Conservation (phyloP, 2,797 vertebrate genomes). For the Acrossocheilus fasciatus region DNA sequence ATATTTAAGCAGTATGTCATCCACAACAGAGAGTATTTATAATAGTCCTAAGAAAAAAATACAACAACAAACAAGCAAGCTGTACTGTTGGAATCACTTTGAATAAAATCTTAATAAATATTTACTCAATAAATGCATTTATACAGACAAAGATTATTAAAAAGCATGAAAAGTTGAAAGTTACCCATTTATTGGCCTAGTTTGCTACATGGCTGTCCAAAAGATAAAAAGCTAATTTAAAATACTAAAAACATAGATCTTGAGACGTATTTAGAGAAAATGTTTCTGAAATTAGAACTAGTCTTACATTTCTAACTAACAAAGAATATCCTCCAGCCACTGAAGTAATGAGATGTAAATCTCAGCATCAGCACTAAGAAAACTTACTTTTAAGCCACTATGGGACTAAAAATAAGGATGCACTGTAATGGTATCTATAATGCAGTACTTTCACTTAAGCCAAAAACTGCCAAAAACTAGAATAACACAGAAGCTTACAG, state of each 20-base stretch:
- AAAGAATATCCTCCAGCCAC: neutral
- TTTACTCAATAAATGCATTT: neutral
- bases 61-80: neutral
- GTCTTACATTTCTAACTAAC: neutral
- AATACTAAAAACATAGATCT: neutral
- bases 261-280: neutral
- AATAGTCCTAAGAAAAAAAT: neutral
- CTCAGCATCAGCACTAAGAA: constrained; percentile 1
- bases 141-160: neutral
- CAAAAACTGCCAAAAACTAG: neutral
- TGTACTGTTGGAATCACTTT: neutral
- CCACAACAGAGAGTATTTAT: constrained; percentile 37
- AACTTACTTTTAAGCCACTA: neutral
- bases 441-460: neutral
- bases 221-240: neutral
- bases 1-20: constrained; percentile 63
- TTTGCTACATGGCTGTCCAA: neutral
- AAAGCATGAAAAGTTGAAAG: neutral
- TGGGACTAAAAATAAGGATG: neutral
- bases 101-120: neutral
- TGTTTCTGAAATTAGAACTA: neutral
- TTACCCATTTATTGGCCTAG: neutral
- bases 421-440: neutral
- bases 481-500: neutral
- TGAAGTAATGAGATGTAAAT: constrained; percentile 6